Percentiles rank a stretch among this genome's conserved stretches.
phyloP scores from a whole-genome alignment of 2,888 invertebrate species.

The Lithophane leautieri region DNA sequence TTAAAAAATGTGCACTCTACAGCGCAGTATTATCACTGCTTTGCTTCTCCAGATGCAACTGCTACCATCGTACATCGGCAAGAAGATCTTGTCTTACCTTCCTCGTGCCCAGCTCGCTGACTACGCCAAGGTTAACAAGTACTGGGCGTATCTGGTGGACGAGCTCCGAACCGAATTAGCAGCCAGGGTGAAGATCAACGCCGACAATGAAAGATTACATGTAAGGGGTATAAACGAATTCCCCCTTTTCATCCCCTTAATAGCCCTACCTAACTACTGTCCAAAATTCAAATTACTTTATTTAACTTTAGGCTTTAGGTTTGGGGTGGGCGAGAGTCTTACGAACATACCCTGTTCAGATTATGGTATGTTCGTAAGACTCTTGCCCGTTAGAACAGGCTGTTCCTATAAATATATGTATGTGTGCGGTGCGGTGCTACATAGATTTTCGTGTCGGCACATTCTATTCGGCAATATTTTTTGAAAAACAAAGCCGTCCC shows the following conservation, averaged over 20 bases:
- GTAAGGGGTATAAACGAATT: slow-evolving; percentile 49
- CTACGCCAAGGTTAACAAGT: slow-evolving; percentile 82
- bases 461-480: too few species aligned
- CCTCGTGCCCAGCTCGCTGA: slow-evolving; percentile 75
- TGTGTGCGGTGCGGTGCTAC: not conserved
- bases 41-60: slow-evolving; percentile 77
- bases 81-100: slow-evolving; percentile 77
- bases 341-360: not conserved
- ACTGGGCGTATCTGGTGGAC: slow-evolving; percentile 84
- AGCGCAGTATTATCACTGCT: not conserved
- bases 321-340: not conserved
- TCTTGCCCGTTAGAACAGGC: too few species aligned
- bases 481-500: too few species aligned
- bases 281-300: not conserved
- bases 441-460: not conserved
- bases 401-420: not conserved
- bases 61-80: slow-evolving; percentile 80
- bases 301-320: not conserved
- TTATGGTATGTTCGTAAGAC: too few species aligned
- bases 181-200: slow-evolving; percentile 76
- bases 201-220: slow-evolving; percentile 78
- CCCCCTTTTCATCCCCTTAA: not conserved
- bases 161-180: slow-evolving; percentile 77
- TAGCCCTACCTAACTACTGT: not conserved
- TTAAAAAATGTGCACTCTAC: not conserved